These are phyloP conservation scores for Symphodus melops DNA, from an alignment of 2,113 vertebrate genomes.

Conservation along the genomic window DNA sequence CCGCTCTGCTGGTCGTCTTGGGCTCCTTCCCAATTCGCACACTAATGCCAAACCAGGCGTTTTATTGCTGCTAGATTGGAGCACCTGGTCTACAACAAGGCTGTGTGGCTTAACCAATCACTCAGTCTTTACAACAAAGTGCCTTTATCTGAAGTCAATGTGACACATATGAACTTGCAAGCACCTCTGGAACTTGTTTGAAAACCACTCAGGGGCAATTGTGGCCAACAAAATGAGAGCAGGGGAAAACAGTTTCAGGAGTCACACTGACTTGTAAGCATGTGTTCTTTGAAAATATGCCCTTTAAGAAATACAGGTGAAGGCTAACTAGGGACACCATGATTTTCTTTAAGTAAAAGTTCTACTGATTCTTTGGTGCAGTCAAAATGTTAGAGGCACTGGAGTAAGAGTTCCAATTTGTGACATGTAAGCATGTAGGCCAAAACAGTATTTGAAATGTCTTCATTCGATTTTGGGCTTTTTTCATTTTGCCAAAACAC, in stretches of 20 bases:
- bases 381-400: constrained; percentile 16
- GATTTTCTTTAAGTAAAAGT: constrained; percentile 13
- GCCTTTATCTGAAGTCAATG: constrained; percentile 15
- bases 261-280: constrained; percentile 14
- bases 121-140: constrained; percentile 1
- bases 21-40: constrained; percentile 10
- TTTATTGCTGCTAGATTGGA: constrained; percentile 34
- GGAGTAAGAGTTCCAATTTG: constrained; percentile 19
- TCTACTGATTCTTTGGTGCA: background rate
- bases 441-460: background rate
- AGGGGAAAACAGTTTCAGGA: constrained; percentile 15
- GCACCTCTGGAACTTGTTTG: constrained; percentile 22
- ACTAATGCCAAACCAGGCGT: constrained; percentile 28
- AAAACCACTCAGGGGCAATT: constrained; percentile 33
- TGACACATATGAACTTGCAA: constrained; percentile 9
- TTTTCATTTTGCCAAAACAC: background rate
- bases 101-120: constrained; percentile 20
- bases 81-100: constrained; percentile 6
- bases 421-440: background rate
- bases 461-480: background rate
- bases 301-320: background rate
- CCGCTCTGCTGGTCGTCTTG: constrained; percentile 1
- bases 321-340: background rate
- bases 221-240: constrained; percentile 13
- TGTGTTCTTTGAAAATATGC: constrained; percentile 22